These are phyloP conservation scores for Ascaphus truei DNA, from an alignment of 2,113 vertebrate species.

Conservation along the genomic window DNA sequence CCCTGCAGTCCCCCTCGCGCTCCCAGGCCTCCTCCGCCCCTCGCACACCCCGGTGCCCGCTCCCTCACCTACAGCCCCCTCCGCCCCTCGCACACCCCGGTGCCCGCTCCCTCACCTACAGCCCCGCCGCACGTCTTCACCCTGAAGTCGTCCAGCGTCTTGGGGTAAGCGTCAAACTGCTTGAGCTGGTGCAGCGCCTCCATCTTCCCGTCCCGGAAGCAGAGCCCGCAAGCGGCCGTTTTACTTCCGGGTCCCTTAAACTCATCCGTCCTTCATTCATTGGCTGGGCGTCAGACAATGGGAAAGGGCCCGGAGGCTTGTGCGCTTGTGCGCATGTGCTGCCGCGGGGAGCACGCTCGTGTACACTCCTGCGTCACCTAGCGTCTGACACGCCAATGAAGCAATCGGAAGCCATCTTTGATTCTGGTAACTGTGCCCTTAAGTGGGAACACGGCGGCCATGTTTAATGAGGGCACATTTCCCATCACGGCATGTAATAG, in stretches of 20 bases:
- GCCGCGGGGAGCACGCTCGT: too few species aligned
- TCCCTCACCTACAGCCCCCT: not conserved
- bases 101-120: slow-evolving; percentile 75
- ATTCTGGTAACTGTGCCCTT: too few species aligned
- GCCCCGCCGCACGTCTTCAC: slow-evolving; percentile 94
- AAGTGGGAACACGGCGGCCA: too few species aligned
- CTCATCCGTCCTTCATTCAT: slow-evolving; percentile 1
- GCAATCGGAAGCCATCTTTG: too few species aligned
- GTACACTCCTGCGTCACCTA: too few species aligned
- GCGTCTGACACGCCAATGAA: too few species aligned
- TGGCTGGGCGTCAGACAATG: not conserved
- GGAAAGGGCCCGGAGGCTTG: too few species aligned
- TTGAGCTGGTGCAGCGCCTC: slow-evolving; percentile 82
- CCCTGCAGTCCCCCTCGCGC: too few species aligned
- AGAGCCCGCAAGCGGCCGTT: slow-evolving; percentile 14
- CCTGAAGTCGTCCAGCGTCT: slow-evolving; percentile 93
- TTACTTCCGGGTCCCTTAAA: slow-evolving; percentile 20
- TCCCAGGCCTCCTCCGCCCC: not conserved
- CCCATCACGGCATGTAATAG: too few species aligned
- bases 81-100: too few species aligned
- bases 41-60: too few species aligned
- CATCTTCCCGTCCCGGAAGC: slow-evolving; percentile 61
- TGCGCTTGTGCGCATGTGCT: not conserved
- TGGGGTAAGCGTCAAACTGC: slow-evolving; percentile 92
- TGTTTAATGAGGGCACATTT: too few species aligned